Conservation (phyloP, 1,140 invertebrate species). For the Rhagoletis pomonella region DNA sequence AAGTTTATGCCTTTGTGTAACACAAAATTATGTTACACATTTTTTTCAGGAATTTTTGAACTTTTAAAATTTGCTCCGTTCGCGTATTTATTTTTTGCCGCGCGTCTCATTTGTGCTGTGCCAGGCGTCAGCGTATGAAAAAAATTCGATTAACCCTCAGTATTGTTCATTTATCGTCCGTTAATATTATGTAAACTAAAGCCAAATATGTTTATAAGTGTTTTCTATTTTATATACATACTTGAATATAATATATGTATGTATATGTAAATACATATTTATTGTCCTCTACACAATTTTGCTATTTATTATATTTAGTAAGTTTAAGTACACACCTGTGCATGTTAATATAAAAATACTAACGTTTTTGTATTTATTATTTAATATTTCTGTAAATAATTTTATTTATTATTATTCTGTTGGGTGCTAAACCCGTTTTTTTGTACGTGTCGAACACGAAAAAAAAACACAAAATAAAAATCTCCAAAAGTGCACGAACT, state of each 20-base stretch:
- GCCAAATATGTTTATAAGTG: constrained; percentile 49
- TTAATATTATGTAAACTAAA: constrained; percentile 11
- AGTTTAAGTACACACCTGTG: not conserved
- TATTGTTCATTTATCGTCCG: not conserved
- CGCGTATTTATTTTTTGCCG: too few relatives aligned
- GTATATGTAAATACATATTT: constrained; percentile 1
- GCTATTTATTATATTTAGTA: constrained; percentile 12
- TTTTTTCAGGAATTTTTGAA: too few relatives aligned
- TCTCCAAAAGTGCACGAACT: too few relatives aligned
- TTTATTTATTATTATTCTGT: not conserved
- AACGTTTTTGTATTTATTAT: not conserved
- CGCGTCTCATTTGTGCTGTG: not conserved
- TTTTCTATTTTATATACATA: constrained; percentile 45
- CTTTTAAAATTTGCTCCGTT: too few relatives aligned
- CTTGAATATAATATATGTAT: not conserved
- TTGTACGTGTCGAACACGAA: not conserved
- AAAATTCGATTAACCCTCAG: too few relatives aligned
- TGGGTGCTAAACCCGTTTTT: constrained; percentile 17
- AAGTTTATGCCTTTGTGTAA: too few relatives aligned
- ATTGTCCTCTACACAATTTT: constrained; percentile 25
- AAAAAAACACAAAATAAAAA: not conserved
- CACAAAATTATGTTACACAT: too few relatives aligned
- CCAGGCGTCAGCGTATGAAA: not conserved
- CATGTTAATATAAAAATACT: not conserved
- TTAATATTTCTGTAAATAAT: not conserved